Evolutionary conservation across 2,797 vertebrate genomes (phyloP).

Genomic region (Chelidonichthys spinosus): DNA sequence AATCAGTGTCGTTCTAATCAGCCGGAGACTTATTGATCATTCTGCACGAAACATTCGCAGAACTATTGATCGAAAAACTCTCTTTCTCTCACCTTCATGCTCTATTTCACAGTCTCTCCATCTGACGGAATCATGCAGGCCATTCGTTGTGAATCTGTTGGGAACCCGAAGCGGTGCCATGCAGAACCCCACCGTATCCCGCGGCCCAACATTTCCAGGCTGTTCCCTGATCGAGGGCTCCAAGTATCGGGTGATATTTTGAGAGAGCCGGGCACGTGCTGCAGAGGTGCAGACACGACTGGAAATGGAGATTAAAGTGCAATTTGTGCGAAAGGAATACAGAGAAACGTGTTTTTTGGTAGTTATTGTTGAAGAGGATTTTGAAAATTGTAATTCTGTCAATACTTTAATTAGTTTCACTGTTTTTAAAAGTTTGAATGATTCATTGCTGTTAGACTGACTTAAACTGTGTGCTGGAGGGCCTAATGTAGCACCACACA

Average conservation of each 20-base stretch:
- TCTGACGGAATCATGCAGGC: conserved; percentile 19
- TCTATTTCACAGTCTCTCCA: conserved; percentile 41
- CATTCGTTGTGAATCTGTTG: conserved; percentile 20
- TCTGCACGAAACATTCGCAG: background rate
- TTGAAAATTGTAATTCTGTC: too few relatives aligned
- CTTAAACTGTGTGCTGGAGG: too few relatives aligned
- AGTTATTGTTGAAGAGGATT: too few relatives aligned
- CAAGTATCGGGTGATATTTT: conserved; percentile 3
- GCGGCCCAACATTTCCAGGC: conserved; percentile 44
- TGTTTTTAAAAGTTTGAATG: too few relatives aligned
- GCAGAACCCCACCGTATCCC: background rate
- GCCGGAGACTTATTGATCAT: background rate
- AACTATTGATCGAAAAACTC: conserved; percentile 38
- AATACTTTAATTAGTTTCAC: too few relatives aligned
- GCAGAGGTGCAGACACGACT: background rate
- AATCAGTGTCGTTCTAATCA: background rate
- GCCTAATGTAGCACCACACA: too few relatives aligned
- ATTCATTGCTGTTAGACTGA: too few relatives aligned
- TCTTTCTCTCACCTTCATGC: conserved; percentile 42
- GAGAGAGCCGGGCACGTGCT: background rate
- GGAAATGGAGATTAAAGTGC: background rate
- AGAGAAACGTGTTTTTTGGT: too few relatives aligned
- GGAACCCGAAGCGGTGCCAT: conserved; percentile 21
- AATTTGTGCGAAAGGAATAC: too few relatives aligned
- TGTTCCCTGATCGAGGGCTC: conserved; percentile 20